These are phyloP conservation scores for Clarias magur DNA, from an alignment of 2,113 vertebrate genomes.

Conservation along the genomic window DNA sequence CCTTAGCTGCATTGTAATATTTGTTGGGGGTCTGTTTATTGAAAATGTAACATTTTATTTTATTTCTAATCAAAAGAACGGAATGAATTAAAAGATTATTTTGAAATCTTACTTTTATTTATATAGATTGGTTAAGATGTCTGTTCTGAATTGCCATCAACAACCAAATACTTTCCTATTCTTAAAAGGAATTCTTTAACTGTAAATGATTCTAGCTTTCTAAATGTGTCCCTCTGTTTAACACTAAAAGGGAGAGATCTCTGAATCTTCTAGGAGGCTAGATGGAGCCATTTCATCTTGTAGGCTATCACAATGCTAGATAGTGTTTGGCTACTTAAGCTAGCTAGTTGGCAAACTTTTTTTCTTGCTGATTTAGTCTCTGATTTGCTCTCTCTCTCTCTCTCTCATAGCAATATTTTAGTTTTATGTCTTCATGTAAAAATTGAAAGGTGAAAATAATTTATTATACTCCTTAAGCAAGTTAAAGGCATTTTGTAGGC, in stretches of 20 bases:
- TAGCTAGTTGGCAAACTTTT: not conserved
- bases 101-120: not conserved
- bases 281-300: not conserved
- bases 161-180: not conserved
- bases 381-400: no score
- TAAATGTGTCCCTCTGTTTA: not conserved
- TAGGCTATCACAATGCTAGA: no score
- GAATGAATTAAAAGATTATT: no score
- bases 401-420: not conserved
- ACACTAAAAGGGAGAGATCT: not conserved
- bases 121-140: not conserved
- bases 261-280: not conserved
- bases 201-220: not conserved
- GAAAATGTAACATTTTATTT: no score
- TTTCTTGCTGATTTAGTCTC: not conserved
- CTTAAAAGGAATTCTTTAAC: not conserved
- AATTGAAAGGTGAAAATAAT: not conserved
- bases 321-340: not conserved
- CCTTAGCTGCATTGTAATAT: no score
- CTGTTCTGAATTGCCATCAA: not conserved
- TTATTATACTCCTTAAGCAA: not conserved
- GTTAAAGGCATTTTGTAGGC: not conserved
- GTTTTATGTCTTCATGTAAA: not conserved
- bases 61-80: no score
- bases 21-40: no score